Evolutionary conservation across 2,888 invertebrate species (phyloP), one percentile per base, ranked within the genome.

Genomic region (Thysanoteuthis rhombus): DNA sequence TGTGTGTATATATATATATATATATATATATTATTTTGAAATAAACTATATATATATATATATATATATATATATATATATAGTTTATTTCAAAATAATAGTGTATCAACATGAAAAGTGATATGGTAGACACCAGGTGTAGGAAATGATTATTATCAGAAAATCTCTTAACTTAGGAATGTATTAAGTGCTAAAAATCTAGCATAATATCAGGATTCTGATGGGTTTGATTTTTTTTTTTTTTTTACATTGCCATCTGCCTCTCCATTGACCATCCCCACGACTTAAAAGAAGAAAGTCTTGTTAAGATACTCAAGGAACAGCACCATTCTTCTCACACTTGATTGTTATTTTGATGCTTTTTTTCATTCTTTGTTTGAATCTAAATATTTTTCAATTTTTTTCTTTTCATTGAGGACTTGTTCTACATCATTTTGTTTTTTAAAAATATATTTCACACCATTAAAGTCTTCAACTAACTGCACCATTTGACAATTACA

Each of bases 401-500:
- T 16, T 75, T n/a, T 32, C 10, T 2, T n/a, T 75, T 12, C 5
- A 75, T n/a, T 36, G n/a, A 75, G n/a, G 75, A 75, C 19, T 75
- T 36, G 75, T 75, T 75, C 36, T 75, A n/a, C n/a, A 75, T 58
- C 10, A 25, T 52, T 25, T 52, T 52, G 22, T 16, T 75, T 75
- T 75, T 75, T 12, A n/a, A n/a, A 75, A 58, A 28, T 58, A 32
- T 58, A 32, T 58, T 58, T 58, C 32, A 58, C 32, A 32, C 58
- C 36, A 28, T 28, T 32, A 75, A 75, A n/a, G n/a, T 75, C n/a
- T 75, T n/a, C 75, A 75, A 75, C 75, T 75, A 75, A 75, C n/a
- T 75, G 75, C 75, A 75, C 75, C 75, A 75, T 75, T 75, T 75
- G 75, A 75, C 75, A 75, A 75, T 75, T 75, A 75, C 75, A 75